Conservation (phyloP, 2,113 vertebrate genomes). For the Varanus salvator region DNA sequence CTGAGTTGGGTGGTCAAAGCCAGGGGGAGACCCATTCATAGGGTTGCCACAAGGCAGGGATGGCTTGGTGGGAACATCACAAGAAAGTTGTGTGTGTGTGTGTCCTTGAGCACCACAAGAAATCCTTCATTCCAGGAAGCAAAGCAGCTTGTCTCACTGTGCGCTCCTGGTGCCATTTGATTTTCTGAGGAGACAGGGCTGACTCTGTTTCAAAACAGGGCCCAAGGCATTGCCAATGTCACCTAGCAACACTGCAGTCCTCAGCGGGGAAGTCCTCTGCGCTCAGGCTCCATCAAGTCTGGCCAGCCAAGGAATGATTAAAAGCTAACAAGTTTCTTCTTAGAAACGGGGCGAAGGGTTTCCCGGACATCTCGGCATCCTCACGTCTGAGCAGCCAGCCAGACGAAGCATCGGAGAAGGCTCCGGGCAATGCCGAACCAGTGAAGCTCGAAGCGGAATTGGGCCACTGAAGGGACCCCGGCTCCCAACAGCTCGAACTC, state of each 20-base stretch:
- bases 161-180: no score
- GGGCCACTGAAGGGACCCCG: no score
- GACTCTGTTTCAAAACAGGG: not conserved
- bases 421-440: not conserved
- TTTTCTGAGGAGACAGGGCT: not conserved
- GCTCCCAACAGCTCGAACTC: no score
- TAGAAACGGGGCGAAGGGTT: not conserved
- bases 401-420: accelerated
- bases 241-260: not conserved
- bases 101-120: not conserved
- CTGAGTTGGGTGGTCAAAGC: no score
- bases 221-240: not conserved
- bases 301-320: not conserved
- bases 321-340: not conserved
- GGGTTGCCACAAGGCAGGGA: no score
- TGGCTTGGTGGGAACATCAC: no score
- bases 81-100: no score
- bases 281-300: not conserved
- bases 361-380: not conserved
- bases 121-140: not conserved
- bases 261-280: not conserved
- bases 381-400: not conserved
- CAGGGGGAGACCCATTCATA: no score
- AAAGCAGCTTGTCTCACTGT: not conserved
- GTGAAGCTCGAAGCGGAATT: no score